Base-by-base conservation (phyloP, 2,888 invertebrate genomes). In the Chrysolina oricalcia region DNA sequence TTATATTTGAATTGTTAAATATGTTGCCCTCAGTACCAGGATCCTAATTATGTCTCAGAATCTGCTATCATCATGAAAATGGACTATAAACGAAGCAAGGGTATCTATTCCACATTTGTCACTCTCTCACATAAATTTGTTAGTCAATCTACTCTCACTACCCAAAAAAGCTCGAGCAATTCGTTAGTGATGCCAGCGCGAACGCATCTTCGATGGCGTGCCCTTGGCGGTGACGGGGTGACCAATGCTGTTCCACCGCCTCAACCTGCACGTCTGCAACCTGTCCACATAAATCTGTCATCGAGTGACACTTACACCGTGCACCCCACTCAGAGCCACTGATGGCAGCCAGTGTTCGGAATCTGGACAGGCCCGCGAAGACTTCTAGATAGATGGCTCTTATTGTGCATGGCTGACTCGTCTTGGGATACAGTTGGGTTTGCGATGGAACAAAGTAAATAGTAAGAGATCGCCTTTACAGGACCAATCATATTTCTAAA, bases 271-370 rank as follows among this genome's bases (percentile, higher is more conserved):
- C 83, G 88, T 88, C 88, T 88, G 86, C 86, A 87, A 88, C 88
- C 88, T 88, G 89, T 88, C 88, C 88, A 88, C 88, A 89, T 89
- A 89, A 89, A 89, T 89, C 88, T 89, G 89, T 89, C 89, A 89
- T 83, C 87, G 83, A 78, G 81, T 83, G 87, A 87, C 87, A 86
- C 85, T 86, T 86, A 81, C 83, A 80, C 79, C 79, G 76, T 70
- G 65, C 79, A 77, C 80, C 79, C 80, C 82, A 75, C 81, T 79
- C 76, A 72, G 50, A 68, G 72, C 69, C 78, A 56, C 74, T 76
- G 71, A 70, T 67, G 64, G 67, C 68, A 35, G 35, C 50, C 27
- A 53, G 64, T 64, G 72, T 68, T 70, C 68, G 71, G 63, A 74
- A 59, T 68, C 70, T 43, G 72, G 70, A 74, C 72, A 46, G 62